Evolutionary conservation across 2,113 vertebrate genomes (phyloP), one percentile per base, ranked within the genome.

Genomic region (Chrysemys picta): DNA sequence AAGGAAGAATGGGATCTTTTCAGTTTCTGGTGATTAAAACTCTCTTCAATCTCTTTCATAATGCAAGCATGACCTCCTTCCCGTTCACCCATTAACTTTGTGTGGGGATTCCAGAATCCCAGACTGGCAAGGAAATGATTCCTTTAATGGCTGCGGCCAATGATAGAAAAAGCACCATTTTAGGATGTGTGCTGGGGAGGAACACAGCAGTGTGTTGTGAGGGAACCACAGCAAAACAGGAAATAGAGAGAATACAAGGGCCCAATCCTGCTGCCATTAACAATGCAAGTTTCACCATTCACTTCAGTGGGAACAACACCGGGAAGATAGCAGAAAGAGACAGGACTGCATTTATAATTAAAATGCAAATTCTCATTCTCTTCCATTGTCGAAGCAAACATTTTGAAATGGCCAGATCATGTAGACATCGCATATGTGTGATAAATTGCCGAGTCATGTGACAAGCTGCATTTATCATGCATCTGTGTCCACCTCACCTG

Each of bases 211-310:
- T 0, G 0, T 92, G 49, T 21, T 6, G 56, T 14, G 57, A 27
- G 89, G 93, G 85, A 89, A 76, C 0, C 38, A 17, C 29, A n/a
- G 25, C 0, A 0, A 79, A 80, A 78, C 9, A 90, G 57, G 35
- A 86, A 88, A 52, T 8, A 76, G 2, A 1, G 1, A 90, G n/a
- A 8, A 19, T 57, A 3, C 53, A 76, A 90, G 91, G 42, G 21
- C 29, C 75, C 2, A 0, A 76, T 91, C 45, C 79, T 50, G 53
- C 16, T 59, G 75, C 87, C 1, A 0, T 1, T 0, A 47, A 92
- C 0, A 87, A 65, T 0, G 0, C 3, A 2, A 87, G 25, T 19
- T 93, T 82, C 4, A 38, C 80, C 62, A 4, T 82, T 49, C 27
- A 81, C 35, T 69, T 27, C n/a, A 3, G 21, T 19, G 82, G 59